A percentile compares a stretch with the other conserved stretches of the same genome.
phyloP scores from a whole-genome alignment of 1,140 invertebrate genomes.

The Capitella teleta region DNA sequence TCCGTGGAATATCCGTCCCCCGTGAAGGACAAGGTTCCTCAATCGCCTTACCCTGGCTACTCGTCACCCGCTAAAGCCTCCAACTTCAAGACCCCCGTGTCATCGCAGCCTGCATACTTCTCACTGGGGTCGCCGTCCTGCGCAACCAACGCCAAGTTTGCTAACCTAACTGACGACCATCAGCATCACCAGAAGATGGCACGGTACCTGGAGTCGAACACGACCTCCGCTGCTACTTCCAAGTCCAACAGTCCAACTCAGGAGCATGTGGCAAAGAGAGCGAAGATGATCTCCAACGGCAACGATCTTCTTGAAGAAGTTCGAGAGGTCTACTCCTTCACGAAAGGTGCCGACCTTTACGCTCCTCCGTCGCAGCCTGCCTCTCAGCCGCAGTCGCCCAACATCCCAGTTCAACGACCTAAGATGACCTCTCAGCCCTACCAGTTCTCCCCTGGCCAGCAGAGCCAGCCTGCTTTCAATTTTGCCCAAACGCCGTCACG shows the following conservation, averaged over 20 bases:
- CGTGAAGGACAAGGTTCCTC: too few species aligned
- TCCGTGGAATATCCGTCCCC: too few species aligned
- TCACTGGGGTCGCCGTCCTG: neutral
- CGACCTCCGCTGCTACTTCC: neutral
- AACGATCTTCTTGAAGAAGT: conserved; percentile 12
- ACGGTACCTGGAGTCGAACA: neutral
- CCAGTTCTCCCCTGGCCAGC: too few species aligned
- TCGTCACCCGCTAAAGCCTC: too few species aligned
- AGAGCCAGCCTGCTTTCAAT: too few species aligned
- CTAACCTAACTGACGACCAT: neutral
- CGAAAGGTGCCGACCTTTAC: conserved; percentile 5
- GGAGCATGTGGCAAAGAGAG: conserved; percentile 9
- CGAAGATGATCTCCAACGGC: conserved; percentile 7
- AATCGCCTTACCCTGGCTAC: neutral
- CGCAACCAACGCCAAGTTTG: neutral
- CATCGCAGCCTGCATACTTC: neutral
- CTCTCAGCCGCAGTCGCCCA: neutral
- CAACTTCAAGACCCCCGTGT: neutral
- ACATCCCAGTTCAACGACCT: neutral
- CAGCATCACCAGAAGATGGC: neutral
- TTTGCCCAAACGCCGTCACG: too few species aligned
- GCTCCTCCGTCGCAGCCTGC: neutral
- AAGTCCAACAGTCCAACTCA: conserved; percentile 3
- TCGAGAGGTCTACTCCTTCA: conserved; percentile 8
- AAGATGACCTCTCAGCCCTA: too few species aligned